Base-by-base conservation (phyloP, 92 coral and sea anemone genomes). In the Phenganax marumi region DNA sequence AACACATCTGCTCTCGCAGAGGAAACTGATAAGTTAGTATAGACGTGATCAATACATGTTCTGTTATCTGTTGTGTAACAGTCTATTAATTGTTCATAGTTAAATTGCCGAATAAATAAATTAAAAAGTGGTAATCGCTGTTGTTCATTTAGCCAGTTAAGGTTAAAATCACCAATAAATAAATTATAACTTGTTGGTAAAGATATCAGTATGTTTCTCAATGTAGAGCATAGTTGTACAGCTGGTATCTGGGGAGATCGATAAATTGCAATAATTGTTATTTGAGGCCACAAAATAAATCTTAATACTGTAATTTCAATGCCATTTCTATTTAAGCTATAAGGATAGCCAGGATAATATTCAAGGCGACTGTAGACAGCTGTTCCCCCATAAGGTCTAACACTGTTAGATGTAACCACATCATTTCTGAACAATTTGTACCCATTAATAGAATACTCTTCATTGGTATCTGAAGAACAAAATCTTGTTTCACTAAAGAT, bases 21-120 rank as follows among this genome's bases (percentile, higher is more conserved):
- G 2, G 90, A 84, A 69, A 62, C 71, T 77, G 81, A 75, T 76
- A 77, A 56, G 61, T 87, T 77, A 17, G 87, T 77, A 78, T 87
- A 87, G 48, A 87, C 76, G 75, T 87, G 87, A 62, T 87, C 87
- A 75, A 80, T 84, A 33, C 77, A 65, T 75, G 88, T 87, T 78
- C 55, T 84, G 77, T 53, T 77, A 75, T 87, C 88, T 69, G 90
- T 77, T 79, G 87, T 87, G 51, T 76, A 84, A 43, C 18, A 61
- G 68, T 75, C 60, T 61, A 87, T 77, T 53, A 84, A 60, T 63
- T 87, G 87, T 57, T 72, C 82, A 61, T 76, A 87, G 78, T 80
- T 9, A 85, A 70, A 85, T 85, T 69, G 73, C 57, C 47, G 54
- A 17, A 79, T 52, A 85, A 85, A 86, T 9, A 85, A 70, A 85